phyloP scores from a whole-genome alignment of 2,113 vertebrate genomes.

The Verasper variegatus region DNA sequence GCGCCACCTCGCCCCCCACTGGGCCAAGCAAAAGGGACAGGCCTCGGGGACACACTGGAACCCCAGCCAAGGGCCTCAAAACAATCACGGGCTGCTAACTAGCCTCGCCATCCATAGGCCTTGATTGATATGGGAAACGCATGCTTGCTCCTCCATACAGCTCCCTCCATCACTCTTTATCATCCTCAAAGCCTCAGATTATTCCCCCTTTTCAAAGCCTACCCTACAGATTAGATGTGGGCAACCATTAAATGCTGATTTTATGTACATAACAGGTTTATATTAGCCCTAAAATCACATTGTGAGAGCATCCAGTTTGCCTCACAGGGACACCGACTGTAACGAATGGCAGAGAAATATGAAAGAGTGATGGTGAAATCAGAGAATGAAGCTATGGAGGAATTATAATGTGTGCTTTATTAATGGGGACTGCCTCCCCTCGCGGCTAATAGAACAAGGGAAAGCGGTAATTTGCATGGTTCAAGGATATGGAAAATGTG shows the following conservation, averaged over 20 bases:
- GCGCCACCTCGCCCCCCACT: constrained; percentile 90
- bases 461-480: constrained; percentile 73
- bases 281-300: constrained; percentile 67
- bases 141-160: constrained; percentile 82
- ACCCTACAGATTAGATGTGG: constrained; percentile 59
- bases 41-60: constrained; percentile 73
- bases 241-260: constrained; percentile 76
- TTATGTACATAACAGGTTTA: constrained; percentile 81
- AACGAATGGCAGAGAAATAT: constrained; percentile 74
- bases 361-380: constrained; percentile 69
- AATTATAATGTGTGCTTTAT: constrained; percentile 67
- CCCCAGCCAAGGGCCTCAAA: constrained; percentile 85
- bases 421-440: constrained; percentile 47
- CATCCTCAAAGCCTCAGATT: constrained; percentile 79
- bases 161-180: constrained; percentile 74
- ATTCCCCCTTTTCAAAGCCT: constrained; percentile 72
- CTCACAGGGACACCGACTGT: constrained; percentile 48
- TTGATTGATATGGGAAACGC: constrained; percentile 99
- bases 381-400: constrained; percentile 63
- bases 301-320: constrained; percentile 52
- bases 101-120: constrained; percentile 90
- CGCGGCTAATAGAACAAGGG: constrained; percentile 32
- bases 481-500: constrained; percentile 60
- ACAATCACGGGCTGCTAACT: constrained; percentile 93
- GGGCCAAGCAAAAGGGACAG: constrained; percentile 82